phyloP scores from a whole-genome alignment of 2,113 vertebrate species.

The Melanerpes aurifrons region DNA sequence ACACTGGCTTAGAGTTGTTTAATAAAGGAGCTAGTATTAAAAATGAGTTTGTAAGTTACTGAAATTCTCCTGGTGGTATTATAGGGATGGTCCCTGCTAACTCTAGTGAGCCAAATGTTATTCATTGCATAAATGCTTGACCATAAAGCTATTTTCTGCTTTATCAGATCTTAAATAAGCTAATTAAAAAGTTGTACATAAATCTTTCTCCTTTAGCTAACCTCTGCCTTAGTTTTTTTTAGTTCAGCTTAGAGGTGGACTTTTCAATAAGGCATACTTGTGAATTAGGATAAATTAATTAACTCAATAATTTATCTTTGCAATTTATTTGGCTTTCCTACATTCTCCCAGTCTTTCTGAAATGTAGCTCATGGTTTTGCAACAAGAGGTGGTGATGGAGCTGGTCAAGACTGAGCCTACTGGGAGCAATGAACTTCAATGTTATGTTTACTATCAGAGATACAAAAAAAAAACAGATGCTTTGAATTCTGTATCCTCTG shows the following conservation, averaged over 20 bases:
- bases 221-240: background rate
- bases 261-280: background rate
- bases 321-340: background rate
- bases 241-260: background rate
- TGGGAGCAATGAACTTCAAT: background rate
- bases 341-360: background rate
- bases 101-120: rapidly evolving
- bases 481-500: background rate
- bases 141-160: background rate
- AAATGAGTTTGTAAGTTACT: background rate
- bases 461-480: background rate
- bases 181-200: background rate
- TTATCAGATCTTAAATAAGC: background rate
- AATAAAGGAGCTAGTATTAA: background rate
- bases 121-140: background rate
- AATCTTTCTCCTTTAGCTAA: background rate
- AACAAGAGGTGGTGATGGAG: background rate
- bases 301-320: background rate
- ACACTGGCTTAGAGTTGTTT: background rate
- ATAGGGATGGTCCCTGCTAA: background rate
- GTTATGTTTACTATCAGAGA: background rate
- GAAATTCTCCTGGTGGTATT: rapidly evolving
- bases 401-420: background rate
- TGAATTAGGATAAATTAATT: background rate
- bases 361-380: background rate